phyloP scores from a whole-genome alignment of 2,113 vertebrate genomes.

The Proteles cristata region DNA sequence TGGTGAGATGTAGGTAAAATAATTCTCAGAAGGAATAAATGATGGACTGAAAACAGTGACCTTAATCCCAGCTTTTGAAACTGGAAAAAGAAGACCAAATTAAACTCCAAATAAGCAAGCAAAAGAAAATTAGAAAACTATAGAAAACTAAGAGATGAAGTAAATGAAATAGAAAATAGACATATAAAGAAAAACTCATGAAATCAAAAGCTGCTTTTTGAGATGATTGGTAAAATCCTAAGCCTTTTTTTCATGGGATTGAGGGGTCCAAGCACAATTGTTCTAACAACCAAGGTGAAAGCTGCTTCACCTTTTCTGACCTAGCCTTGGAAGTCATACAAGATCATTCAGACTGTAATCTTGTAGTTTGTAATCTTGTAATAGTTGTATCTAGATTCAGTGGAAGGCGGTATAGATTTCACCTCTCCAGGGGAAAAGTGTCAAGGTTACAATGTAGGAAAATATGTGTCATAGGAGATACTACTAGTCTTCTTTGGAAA shows the following conservation, averaged over 20 bases:
- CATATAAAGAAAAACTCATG: neutral
- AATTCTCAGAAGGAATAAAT: neutral
- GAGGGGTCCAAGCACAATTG: neutral
- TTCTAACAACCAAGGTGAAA: neutral
- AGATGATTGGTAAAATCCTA: neutral
- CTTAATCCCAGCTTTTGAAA: neutral
- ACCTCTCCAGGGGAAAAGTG: neutral
- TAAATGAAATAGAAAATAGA: slow-evolving; percentile 4
- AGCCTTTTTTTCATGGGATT: neutral
- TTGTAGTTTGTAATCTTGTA: neutral
- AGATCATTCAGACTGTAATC: neutral
- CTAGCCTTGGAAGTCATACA: neutral
- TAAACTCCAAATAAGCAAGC: neutral
- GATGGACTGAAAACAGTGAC: neutral
- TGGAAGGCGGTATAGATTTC: neutral
- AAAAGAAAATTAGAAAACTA: neutral
- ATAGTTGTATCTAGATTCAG: neutral
- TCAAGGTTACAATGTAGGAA: neutral
- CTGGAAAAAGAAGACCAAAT: neutral
- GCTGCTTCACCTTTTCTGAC: neutral
- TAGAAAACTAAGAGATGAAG: neutral
- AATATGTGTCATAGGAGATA: neutral
- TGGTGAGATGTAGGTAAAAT: neutral
- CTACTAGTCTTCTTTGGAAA: neutral
- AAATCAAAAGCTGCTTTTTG: neutral